Evolutionary conservation across 2,797 vertebrate species (phyloP), one percentile per base, ranked within the genome.

Genomic region (Channa striata): DNA sequence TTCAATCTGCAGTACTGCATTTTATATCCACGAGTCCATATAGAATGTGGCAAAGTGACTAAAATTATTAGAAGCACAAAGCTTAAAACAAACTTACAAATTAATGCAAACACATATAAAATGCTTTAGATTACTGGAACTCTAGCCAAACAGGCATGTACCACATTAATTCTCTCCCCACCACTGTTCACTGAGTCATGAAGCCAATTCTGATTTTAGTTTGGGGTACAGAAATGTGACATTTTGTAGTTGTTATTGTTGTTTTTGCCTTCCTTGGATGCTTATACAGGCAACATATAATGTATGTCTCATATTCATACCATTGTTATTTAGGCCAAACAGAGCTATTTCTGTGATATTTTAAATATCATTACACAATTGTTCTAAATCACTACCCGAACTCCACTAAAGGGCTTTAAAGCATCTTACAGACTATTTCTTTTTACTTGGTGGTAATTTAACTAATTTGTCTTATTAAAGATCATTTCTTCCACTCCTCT

Each of bases 171-270:
- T 30, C 5, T 36, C 37, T 62, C 21, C 14, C 17, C 17, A 58
- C 19, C 33, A 68, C 33, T 11, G 25, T 60, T 19, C 33, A 58
- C 14, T 62, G 8, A 51, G 40, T 59, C 40, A 49, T 39, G 34
- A 74, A 72, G 60, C 48, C 34, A 60, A 42, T 69, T 50, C 43
- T 71, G 48, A 74, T 82, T 74, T 60, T 33, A 48, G 20, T 36
- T 19, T 49, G 20, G 53, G 21, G n/a, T n/a, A n/a, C n/a, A n/a
- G n/a, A n/a, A n/a, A n/a, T n/a, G 49, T 47, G 53, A 52, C 36
- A 37, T 37, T 37, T n/a, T 30, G 2, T 30, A 17, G 4, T 42
- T 42, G 7, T 8, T 17, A 30, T 4, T 8, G 8, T 59, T 46
- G 19, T 12, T 49, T 54, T 7, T 33, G 49, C 1, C n/a, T 40